phyloP scores from a whole-genome alignment of 2,888 invertebrate genomes.

The Harpalus rufipes region DNA sequence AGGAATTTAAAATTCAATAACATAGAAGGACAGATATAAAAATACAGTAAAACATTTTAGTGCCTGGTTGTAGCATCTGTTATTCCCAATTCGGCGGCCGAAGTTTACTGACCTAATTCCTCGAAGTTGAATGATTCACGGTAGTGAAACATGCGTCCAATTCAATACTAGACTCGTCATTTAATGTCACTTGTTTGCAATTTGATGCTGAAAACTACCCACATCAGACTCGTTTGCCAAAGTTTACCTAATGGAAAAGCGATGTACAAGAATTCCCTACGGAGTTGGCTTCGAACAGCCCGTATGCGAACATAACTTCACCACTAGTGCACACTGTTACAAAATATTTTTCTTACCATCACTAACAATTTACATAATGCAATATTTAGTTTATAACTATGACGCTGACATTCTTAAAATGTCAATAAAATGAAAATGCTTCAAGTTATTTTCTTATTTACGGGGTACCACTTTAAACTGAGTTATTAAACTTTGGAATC shows the following conservation, averaged over 20 bases:
- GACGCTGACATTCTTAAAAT: slow-evolving; percentile 8
- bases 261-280: slow-evolving; percentile 61
- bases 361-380: slow-evolving; percentile 56
- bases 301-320: slow-evolving; percentile 57
- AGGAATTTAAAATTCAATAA: slow-evolving; percentile 44
- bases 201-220: slow-evolving; percentile 54
- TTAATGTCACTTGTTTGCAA: slow-evolving; percentile 52
- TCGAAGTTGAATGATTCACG: slow-evolving; percentile 36
- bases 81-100: slow-evolving; percentile 13
- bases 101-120: slow-evolving; percentile 31
- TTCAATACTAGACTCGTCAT: slow-evolving; percentile 9
- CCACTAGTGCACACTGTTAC: slow-evolving; percentile 58
- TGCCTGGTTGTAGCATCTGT: slow-evolving; percentile 16
- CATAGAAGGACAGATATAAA: slow-evolving; percentile 19
- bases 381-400: slow-evolving; percentile 44
- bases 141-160: neutral
- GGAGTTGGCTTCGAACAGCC: slow-evolving; percentile 55
- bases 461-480: neutral
- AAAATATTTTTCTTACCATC: slow-evolving; percentile 33
- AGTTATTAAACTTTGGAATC: slow-evolving; percentile 18
- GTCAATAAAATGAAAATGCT: slow-evolving; percentile 2
- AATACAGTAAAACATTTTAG: slow-evolving; percentile 47
- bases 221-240: slow-evolving; percentile 60
- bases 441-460: neutral
- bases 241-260: slow-evolving; percentile 66